Conservation (phyloP, 2,797 vertebrate species). For the Alca torda region DNA sequence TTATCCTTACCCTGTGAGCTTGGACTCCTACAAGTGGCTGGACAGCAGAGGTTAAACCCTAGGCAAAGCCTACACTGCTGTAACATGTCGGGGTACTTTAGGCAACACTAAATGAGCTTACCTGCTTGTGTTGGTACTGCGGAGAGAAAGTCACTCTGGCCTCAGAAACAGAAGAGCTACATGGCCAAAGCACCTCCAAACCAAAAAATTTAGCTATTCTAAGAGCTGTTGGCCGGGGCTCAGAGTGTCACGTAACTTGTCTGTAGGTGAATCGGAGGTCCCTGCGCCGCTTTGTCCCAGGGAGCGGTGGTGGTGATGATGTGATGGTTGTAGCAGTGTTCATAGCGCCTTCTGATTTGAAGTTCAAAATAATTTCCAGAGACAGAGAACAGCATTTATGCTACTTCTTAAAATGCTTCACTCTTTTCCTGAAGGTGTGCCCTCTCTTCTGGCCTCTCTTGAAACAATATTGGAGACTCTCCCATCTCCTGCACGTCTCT, state of each 20-base stretch:
- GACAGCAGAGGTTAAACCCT: neutral
- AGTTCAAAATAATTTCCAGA: neutral
- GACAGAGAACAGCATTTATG: rapidly evolving
- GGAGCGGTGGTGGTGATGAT: neutral
- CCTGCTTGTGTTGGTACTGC: neutral
- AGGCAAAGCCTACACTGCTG: neutral
- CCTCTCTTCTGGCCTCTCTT: neutral
- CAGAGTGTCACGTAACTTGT: rapidly evolving
- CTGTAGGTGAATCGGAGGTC: neutral
- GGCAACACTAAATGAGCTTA: neutral
- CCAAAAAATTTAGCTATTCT: neutral
- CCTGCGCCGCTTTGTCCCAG: neutral
- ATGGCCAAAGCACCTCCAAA: neutral
- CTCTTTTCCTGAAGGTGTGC: neutral
- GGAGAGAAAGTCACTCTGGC: neutral
- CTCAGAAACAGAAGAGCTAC: neutral
- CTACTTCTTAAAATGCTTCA: neutral
- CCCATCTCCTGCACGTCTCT: neutral
- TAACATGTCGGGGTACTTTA: rapidly evolving
- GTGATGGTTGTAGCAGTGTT: neutral
- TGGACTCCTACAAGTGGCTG: neutral
- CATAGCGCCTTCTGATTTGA: neutral
- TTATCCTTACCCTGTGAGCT: neutral
- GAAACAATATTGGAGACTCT: neutral
- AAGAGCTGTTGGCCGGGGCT: neutral